phyloP scores from a whole-genome alignment of 2,888 invertebrate genomes.

The Nomada goodeniana region DNA sequence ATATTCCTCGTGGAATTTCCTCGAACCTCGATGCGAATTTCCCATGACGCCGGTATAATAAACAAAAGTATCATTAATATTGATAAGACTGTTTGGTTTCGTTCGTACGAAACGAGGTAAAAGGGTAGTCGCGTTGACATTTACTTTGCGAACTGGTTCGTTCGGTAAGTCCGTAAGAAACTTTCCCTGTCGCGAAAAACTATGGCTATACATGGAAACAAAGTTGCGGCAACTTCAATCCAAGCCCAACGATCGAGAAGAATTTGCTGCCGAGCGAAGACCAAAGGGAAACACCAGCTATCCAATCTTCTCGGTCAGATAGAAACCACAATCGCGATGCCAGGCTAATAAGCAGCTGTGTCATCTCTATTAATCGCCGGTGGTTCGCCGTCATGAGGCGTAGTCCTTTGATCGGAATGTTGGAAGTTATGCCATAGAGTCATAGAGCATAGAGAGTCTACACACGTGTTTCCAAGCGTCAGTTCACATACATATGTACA shows the following conservation, averaged over 20 bases:
- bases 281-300: not conserved
- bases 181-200: constrained; percentile 30
- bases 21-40: not conserved
- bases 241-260: not conserved
- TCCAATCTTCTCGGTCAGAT: not conserved
- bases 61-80: constrained; percentile 21
- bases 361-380: constrained; percentile 67
- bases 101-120: constrained; percentile 26
- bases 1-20: not conserved
- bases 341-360: constrained; percentile 64
- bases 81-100: constrained; percentile 9
- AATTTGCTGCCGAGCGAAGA: not conserved
- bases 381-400: constrained; percentile 29
- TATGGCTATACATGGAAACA: not conserved
- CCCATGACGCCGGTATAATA: not conserved
- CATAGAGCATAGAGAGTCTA: not conserved
- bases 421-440: constrained; percentile 47
- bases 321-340: constrained; percentile 23
- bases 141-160: constrained; percentile 45
- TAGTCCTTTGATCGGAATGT: constrained; percentile 47
- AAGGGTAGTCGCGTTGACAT: constrained; percentile 22
- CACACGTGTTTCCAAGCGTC: constrained; percentile 3
- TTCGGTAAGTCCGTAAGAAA: constrained; percentile 17
- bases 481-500: constrained; percentile 3
- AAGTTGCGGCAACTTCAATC: not conserved